These are phyloP conservation scores for Cosmorhoe ocellata DNA, from an alignment of 2,888 invertebrate genomes.

Conservation along the genomic window DNA sequence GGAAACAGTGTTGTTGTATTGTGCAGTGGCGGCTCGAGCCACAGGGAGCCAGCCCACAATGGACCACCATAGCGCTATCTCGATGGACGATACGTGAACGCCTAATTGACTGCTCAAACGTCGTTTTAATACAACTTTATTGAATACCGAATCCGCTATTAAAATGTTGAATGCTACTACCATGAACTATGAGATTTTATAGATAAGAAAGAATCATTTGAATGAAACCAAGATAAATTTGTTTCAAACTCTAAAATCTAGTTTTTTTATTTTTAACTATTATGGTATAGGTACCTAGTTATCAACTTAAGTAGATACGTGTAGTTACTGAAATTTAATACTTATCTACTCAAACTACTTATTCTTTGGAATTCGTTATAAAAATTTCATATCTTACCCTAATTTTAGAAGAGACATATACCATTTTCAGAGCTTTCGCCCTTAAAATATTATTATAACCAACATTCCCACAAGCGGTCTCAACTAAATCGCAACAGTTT, in stretches of 20 bases:
- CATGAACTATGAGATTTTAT: neutral
- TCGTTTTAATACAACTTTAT: conserved; percentile 76
- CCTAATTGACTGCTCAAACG: conserved; percentile 81
- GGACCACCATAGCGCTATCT: conserved; percentile 79
- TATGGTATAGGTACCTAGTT: too few species aligned
- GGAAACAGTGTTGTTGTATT: conserved; percentile 70
- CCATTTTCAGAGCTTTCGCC: too few species aligned
- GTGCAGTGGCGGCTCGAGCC: conserved; percentile 57
- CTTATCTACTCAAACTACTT: too few species aligned
- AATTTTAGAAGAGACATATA: too few species aligned
- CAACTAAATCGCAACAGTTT: conserved; percentile 61
- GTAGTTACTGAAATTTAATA: too few species aligned
- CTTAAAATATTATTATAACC: conserved; percentile 38
- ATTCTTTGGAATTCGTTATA: too few species aligned
- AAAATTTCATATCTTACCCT: too few species aligned
- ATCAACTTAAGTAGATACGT: too few species aligned
- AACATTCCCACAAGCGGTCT: conserved; percentile 70
- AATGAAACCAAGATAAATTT: too few species aligned
- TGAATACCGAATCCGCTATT: conserved; percentile 51
- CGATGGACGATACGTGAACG: conserved; percentile 77
- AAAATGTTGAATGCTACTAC: conserved; percentile 36
- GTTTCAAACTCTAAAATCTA: too few species aligned
- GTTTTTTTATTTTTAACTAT: too few species aligned
- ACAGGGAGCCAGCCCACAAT: conserved; percentile 70
- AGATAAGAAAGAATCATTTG: too few species aligned